A percentile compares a stretch with the other conserved stretches of the same genome.
These are phyloP conservation scores for Sprattus sprattus DNA, from an alignment of 2,113 vertebrate species.

Conservation along the genomic window DNA sequence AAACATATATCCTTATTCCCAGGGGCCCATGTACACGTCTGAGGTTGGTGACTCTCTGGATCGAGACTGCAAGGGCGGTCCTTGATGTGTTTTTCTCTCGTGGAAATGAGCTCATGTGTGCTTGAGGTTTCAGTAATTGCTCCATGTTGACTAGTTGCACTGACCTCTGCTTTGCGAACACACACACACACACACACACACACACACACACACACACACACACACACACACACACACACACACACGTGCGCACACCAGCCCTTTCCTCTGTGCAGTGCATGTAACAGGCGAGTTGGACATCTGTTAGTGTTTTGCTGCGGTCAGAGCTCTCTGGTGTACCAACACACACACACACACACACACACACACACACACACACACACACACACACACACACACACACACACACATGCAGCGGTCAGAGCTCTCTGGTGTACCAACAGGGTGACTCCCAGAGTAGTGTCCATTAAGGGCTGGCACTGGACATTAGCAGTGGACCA, in stretches of 20 bases:
- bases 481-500: neutral
- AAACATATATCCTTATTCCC: neutral
- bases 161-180: slow-evolving; percentile 32
- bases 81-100: slow-evolving; percentile 56
- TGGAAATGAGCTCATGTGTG: slow-evolving; percentile 56
- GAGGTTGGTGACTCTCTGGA: neutral
- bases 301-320: slow-evolving; percentile 37
- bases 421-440: slow-evolving; percentile 24
- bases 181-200: neutral
- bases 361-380: too few species aligned
- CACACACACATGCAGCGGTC: slow-evolving; percentile 26
- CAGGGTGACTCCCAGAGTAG: slow-evolving; percentile 31
- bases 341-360: too few species aligned
- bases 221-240: neutral
- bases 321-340: slow-evolving; percentile 22
- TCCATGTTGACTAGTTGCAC: slow-evolving; percentile 47
- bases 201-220: slow-evolving; percentile 1
- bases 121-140: slow-evolving; percentile 54
- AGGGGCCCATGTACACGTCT: neutral
- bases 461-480: slow-evolving; percentile 33
- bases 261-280: neutral
- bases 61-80: neutral
- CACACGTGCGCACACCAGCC: neutral
- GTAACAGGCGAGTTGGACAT: slow-evolving; percentile 31
- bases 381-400: too few species aligned